These are phyloP conservation scores for Arion vulgaris DNA, from an alignment of 1,140 invertebrate genomes.

Conservation along the genomic window DNA sequence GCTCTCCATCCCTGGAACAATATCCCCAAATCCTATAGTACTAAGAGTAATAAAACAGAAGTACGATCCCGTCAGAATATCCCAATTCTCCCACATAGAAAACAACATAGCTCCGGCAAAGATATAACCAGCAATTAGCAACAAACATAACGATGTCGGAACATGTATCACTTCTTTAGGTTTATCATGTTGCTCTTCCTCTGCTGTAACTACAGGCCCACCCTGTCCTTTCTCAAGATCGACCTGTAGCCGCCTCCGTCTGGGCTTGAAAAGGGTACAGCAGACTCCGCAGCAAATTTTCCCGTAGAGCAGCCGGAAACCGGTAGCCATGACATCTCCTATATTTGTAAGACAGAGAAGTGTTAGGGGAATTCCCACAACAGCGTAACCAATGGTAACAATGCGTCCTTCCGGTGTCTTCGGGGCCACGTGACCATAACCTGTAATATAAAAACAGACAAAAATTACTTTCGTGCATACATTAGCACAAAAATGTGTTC, in stretches of 20 bases:
- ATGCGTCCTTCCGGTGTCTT: slow-evolving; percentile 91
- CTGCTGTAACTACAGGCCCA: slow-evolving; percentile 45
- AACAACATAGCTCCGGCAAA: slow-evolving; percentile 71
- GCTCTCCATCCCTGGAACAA: slow-evolving; percentile 77
- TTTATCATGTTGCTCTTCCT: slow-evolving; percentile 53
- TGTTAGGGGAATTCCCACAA: slow-evolving; percentile 97
- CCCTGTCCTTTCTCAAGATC: slow-evolving; percentile 58
- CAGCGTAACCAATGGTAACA: slow-evolving; percentile 93
- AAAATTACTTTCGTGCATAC: too few species aligned
- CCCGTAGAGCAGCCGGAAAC: slow-evolving; percentile 95
- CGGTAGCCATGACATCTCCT: slow-evolving; percentile 94
- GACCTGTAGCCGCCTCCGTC: slow-evolving; percentile 41
- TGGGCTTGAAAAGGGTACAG: slow-evolving; percentile 57
- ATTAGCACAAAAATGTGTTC: too few species aligned
- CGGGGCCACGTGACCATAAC: slow-evolving; percentile 95
- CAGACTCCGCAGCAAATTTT: slow-evolving; percentile 84
- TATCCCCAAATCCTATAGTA: slow-evolving; percentile 92
- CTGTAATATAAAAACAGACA: slow-evolving; percentile 74
- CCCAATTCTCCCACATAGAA: slow-evolving; percentile 75
- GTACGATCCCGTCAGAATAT: slow-evolving; percentile 90
- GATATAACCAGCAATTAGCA: slow-evolving; percentile 71
- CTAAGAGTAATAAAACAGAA: slow-evolving; percentile 90
- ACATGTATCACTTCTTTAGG: slow-evolving; percentile 61
- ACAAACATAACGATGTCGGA: slow-evolving; percentile 63
- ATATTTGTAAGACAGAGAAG: slow-evolving; percentile 92